These are phyloP conservation scores for Microctenopoma stevenorrisi DNA, from an alignment of 2,797 vertebrate species.

Conservation along the genomic window DNA sequence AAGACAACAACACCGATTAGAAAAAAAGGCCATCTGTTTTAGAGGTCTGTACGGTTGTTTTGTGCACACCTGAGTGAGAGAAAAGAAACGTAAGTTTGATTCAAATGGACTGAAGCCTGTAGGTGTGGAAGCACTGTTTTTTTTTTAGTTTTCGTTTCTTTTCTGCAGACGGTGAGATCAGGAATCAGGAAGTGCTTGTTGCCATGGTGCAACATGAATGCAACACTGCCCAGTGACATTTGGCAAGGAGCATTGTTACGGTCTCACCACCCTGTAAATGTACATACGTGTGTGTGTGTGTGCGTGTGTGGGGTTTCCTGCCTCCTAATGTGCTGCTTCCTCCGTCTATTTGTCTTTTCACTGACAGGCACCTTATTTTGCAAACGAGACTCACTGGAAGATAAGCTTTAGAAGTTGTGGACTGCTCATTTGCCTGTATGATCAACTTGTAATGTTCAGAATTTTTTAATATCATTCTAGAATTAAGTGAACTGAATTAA, in stretches of 20 bases:
- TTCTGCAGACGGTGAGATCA: constrained; percentile 49
- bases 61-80: too few relatives aligned
- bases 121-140: background rate
- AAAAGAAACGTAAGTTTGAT: too few relatives aligned
- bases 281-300: constrained; percentile 53
- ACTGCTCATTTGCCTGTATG: constrained; percentile 43
- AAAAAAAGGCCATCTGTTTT: too few relatives aligned
- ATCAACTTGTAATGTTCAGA: constrained; percentile 42
- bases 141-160: constrained; percentile 33
- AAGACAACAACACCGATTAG: too few relatives aligned
- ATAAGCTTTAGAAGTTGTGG: constrained; percentile 47
- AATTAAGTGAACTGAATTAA: constrained; percentile 21
- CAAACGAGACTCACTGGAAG: constrained; percentile 43
- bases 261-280: constrained; percentile 57
- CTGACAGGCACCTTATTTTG: constrained; percentile 61
- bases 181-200: constrained; percentile 78
- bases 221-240: constrained; percentile 71
- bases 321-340: constrained; percentile 76
- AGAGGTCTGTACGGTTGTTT: too few relatives aligned
- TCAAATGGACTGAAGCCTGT: too few relatives aligned
- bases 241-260: constrained; percentile 59
- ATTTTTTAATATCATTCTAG: constrained; percentile 47
- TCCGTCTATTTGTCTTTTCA: constrained; percentile 75
- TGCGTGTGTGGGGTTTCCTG: constrained; percentile 57
- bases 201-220: constrained; percentile 57